Evolutionary conservation across 2,113 vertebrate genomes (phyloP), one percentile per base, ranked within the genome.

Genomic region (Nicator chloris): DNA sequence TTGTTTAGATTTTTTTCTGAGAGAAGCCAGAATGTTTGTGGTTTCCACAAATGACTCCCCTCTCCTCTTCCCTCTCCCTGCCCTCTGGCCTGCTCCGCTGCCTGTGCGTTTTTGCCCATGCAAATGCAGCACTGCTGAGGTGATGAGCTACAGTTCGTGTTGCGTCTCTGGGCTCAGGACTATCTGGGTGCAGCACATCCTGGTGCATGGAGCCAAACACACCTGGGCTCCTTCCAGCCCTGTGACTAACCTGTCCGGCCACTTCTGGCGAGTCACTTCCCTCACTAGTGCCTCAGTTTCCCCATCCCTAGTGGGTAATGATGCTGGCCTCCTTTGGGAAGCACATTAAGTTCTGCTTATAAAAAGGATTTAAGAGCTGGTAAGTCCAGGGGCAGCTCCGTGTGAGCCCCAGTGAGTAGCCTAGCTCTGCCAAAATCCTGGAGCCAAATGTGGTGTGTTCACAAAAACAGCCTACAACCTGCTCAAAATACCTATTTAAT

Each of bases 401-500:
- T 61, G 64, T 53, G 15, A 84, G 66, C 61, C 44, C 61, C 4
- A 6, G 21, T 47, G 70, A 72, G 60, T 56, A 79, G 53, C 42
- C 69, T 3, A 49, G 64, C 73, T 91, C 61, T 83, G 72, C 78
- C 88, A 87, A 61, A 94, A 85, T 44, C 90, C 81, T 4, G 31
- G 54, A 86, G 72, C 72, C 63, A 83, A 91, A 60, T 15, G 4
- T 47, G 71, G 92, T 53, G 76, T 63, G 71, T 94, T 95, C 61
- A 64, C 72, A 87, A 82, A 77, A 92, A 70, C 72, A 94, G 93
- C 92, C 95, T 82, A 45, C 81, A 92, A 92, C 83, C 89, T 61
- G 91, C 88, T 93, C 81, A 87, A 88, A 96, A 96, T 95, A 94
- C 95, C 92, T 97, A 88, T 96, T 97, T 95, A 94, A 97, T 97